phyloP scores from a whole-genome alignment of 2,888 invertebrate genomes.

The Athalia circularis region DNA sequence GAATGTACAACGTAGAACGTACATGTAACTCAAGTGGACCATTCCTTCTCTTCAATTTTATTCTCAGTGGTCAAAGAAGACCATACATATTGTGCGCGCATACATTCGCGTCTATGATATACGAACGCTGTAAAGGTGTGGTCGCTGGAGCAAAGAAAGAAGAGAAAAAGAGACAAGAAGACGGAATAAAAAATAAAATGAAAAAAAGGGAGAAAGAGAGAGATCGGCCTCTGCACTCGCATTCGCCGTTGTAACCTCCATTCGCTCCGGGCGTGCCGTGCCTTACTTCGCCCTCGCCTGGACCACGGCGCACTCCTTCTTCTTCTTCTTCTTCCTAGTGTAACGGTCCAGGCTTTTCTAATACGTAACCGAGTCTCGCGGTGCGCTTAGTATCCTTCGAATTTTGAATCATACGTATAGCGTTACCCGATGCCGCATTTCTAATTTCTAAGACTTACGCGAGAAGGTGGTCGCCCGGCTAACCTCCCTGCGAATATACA shows the following conservation, averaged over 20 bases:
- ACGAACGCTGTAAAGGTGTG: slow-evolving; percentile 25
- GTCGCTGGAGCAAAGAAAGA: slow-evolving; percentile 10
- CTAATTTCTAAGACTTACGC: not conserved
- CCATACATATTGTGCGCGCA: not conserved
- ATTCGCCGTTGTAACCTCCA: slow-evolving; percentile 59
- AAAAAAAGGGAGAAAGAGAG: slow-evolving; percentile 3
- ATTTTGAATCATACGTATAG: not conserved
- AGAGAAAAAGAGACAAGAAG: not conserved
- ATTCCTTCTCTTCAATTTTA: slow-evolving; percentile 14
- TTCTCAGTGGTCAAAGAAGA: slow-evolving; percentile 1
- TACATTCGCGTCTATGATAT: not conserved
- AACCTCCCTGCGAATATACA: too few relatives aligned
- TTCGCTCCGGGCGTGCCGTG: slow-evolving; percentile 57
- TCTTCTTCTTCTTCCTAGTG: slow-evolving; percentile 52
- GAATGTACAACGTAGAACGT: not conserved
- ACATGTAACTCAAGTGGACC: slow-evolving; percentile 25
- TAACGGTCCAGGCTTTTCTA: slow-evolving; percentile 59
- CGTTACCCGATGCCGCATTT: too few relatives aligned
- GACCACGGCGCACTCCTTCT: slow-evolving; percentile 48
- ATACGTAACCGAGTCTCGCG: not conserved
- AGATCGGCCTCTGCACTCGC: slow-evolving; percentile 47
- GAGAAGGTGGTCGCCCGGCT: not conserved
- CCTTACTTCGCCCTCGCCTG: slow-evolving; percentile 53
- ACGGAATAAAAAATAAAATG: not conserved
- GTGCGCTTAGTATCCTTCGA: not conserved